Evolutionary conservation across 2,113 vertebrate species (phyloP), one percentile per base, ranked within the genome.

Genomic region (Ia io): DNA sequence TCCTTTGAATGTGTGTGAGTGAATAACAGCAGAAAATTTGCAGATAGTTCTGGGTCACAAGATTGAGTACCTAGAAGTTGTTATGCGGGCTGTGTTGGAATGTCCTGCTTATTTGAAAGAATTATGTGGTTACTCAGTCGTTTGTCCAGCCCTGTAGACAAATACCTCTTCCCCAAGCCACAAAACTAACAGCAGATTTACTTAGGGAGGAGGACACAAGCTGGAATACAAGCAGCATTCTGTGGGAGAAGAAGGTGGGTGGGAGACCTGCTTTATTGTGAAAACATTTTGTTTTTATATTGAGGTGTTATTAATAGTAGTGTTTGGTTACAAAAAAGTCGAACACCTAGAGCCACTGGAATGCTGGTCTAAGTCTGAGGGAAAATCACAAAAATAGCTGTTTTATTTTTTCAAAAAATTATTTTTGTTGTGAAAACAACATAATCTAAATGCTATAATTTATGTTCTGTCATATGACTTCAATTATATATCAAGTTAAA

Each of bases 271-370:
- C 37, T 90, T 94, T 69, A 73, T 92, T 95, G 90, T 85, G n/a
- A 42, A 93, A 95, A 91, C 74, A 85, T 87, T 94, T 91, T 91
- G 94, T 86, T 97, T 96, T 93, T 93, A 67, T 80, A 25, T 65
- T 73, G 42, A 93, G n/a, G 40, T 82, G 69, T 88, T 97, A 96
- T 95, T 97, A 91, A 95, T 96, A 97, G 92, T 32, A 77, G 37
- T 61, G 47, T 83, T 79, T 94, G 91, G 89, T 77, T 91, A 80
- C 49, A 51, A 44, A 65, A 69, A 42, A 79, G 82, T 35, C 42
- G 94, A 88, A 61, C 53, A 91, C 40, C 12, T 47, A 86, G 53
- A 12, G 53, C 14, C 82, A 77, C 8, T 17, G 71, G 70, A 93
- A 69, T 94, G 85, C 47, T 90, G 28, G 42, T 73, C 14, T 85